Conservation (phyloP, 2,113 vertebrate genomes). For the Mus pahari region DNA sequence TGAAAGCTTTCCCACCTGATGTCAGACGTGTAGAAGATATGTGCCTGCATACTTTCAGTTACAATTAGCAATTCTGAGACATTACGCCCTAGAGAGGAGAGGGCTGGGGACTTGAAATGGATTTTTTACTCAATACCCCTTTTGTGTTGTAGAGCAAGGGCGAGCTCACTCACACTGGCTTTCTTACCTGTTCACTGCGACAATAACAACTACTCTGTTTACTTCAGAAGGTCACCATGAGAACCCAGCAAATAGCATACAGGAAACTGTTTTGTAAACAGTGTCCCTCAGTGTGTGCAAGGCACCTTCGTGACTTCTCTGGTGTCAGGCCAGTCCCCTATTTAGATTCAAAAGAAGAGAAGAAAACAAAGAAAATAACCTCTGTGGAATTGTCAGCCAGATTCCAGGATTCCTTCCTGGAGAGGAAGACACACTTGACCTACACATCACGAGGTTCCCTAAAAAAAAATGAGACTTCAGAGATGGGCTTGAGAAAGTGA, state of each 20-base stretch:
- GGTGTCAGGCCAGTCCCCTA: neutral
- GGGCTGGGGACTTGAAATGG: neutral
- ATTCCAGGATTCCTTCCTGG: neutral
- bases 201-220: neutral
- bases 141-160: neutral
- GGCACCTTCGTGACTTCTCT: neutral
- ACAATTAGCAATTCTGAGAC: constrained; percentile 30
- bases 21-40: neutral
- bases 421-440: neutral
- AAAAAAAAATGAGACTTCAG: neutral
- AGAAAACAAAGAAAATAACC: neutral
- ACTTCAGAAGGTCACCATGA: neutral
- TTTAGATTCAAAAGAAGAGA: neutral
- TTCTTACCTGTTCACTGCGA: neutral
- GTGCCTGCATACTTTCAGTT: neutral
- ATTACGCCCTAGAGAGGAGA: neutral
- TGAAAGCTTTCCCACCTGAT: neutral
- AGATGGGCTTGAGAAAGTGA: neutral
- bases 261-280: constrained; percentile 21
- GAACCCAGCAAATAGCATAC: neutral
- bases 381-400: neutral
- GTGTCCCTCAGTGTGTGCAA: neutral
- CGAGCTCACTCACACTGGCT: neutral
- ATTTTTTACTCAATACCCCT: neutral
- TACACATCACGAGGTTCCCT: neutral